Evolutionary conservation across 2,113 vertebrate genomes (phyloP), one percentile per base, ranked within the genome.

Genomic region (Euleptes europaea): DNA sequence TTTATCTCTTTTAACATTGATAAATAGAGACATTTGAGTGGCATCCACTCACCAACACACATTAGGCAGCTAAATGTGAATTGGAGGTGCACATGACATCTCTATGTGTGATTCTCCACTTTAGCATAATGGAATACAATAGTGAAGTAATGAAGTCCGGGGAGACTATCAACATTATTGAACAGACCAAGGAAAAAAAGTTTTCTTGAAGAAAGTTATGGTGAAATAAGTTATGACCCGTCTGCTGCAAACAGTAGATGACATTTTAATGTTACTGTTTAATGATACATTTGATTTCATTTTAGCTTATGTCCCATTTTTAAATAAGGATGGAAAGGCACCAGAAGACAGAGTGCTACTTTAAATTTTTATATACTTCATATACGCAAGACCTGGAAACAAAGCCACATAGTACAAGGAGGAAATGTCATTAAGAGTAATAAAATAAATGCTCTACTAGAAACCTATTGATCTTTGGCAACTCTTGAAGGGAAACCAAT

Each of bases 201-300:
- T 90, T 90, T 84, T 85, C 91, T 31, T 77, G 60, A 86, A 85
- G 57, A 83, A 88, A 78, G 74, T 91, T 93, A 86, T 81, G 76
- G 91, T 88, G 69, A 92, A 94, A 90, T 71, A 92, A 88, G 89
- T 93, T 93, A 92, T 3, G 10, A 92, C 88, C 86, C 91, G 90
- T 93, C 89, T 91, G 92, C 83, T 93, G 51, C 83, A 91, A 80
- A 89, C 74, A 6, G 81, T 91, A 93, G 88, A 91, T 94, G 86
- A 21, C 69, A 90, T 93, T 94, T 94, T 94, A 91, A 93, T 94
- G 85, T 83, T 90, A 91, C 70, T 93, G 79, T 85, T 93, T 91
- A 95, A 94, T 94, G 93, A 94, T 44, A 93, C 84, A 60, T 93
- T 90, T 90, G 86, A 94, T 94, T 94, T 92, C 82, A 83, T 90